Evolutionary conservation across 2,888 invertebrate genomes (phyloP).

Genomic region (Lacanobia oleracea): DNA sequence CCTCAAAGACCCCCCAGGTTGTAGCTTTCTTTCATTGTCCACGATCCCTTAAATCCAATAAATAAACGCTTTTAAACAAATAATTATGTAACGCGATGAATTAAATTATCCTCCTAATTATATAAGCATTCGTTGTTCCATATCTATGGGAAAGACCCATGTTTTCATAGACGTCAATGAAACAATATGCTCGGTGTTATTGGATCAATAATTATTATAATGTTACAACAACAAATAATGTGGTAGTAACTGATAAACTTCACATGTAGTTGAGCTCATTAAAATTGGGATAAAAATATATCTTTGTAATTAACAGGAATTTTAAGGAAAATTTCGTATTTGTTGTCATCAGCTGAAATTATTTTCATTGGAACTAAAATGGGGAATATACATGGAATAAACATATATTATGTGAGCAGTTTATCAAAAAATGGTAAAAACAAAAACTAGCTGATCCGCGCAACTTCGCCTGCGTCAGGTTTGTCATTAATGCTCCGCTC

Average conservation of each 20-base stretch:
- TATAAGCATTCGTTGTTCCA: background rate
- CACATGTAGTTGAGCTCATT: background rate
- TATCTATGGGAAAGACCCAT: conserved; percentile 34
- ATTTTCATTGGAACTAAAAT: no score
- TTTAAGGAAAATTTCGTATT: background rate
- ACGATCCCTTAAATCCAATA: no score
- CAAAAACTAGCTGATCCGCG: no score
- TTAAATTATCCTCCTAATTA: conserved; percentile 1
- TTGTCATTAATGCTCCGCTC: no score
- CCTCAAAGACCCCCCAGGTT: no score
- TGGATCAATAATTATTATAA: conserved; percentile 15
- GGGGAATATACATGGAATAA: no score
- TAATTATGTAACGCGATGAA: conserved; percentile 1
- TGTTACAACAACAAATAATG: conserved; percentile 23
- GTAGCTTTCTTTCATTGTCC: no score
- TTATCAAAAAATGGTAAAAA: no score
- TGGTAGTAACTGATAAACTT: conserved; percentile 12
- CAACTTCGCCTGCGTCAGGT: no score
- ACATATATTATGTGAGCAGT: no score
- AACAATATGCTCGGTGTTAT: conserved; percentile 11
- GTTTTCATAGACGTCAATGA: conserved; percentile 17
- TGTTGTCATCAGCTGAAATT: no score
- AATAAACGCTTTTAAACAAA: background rate
- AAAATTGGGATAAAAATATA: conserved; percentile 10
- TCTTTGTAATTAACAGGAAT: background rate